Conservation (phyloP, 1,140 invertebrate genomes). For the Muscidifurax raptorellus region DNA sequence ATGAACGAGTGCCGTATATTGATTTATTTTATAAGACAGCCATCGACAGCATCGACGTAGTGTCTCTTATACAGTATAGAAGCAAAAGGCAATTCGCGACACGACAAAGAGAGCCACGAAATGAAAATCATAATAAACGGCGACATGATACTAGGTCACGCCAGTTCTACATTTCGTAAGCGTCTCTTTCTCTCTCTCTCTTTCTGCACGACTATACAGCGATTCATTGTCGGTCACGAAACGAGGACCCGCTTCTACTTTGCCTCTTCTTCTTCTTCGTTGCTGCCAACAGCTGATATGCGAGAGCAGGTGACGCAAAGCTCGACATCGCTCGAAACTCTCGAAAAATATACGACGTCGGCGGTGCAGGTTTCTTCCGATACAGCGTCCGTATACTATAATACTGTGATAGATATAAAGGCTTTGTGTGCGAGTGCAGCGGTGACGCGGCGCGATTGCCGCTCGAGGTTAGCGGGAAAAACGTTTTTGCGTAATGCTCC, state of each 20-base stretch:
- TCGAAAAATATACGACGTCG: background rate
- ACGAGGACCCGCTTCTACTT: slow-evolving; percentile 34
- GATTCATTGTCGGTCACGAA: slow-evolving; percentile 36
- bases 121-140: slow-evolving; percentile 7
- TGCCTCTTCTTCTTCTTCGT: background rate
- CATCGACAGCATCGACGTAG: too few relatives aligned
- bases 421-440: background rate
- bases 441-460: background rate
- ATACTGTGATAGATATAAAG: slow-evolving; percentile 6
- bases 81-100: background rate
- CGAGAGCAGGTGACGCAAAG: background rate
- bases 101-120: background rate
- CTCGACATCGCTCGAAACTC: too few relatives aligned
- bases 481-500: background rate
- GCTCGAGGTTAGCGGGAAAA: background rate
- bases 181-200: background rate
- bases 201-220: background rate
- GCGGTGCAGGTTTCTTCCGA: background rate
- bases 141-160: slow-evolving; percentile 36
- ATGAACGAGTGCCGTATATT: too few relatives aligned
- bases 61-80: background rate
- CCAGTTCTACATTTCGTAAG: slow-evolving; percentile 38
- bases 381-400: background rate
- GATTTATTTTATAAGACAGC: too few relatives aligned
- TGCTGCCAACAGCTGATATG: background rate